Conservation (phyloP, 2,113 vertebrate species). For the Hirundichthys speculiger region DNA sequence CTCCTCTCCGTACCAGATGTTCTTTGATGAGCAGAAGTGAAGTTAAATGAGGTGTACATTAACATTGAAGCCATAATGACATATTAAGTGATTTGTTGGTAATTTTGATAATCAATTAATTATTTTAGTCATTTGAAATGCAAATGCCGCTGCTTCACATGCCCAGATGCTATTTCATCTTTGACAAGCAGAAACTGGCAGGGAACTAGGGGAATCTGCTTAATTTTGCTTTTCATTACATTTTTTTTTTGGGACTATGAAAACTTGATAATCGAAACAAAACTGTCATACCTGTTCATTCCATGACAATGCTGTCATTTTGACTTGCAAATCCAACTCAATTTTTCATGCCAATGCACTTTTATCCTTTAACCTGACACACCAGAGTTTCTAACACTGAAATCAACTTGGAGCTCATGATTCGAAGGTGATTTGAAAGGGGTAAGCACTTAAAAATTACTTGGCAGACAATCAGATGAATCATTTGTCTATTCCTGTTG, state of each 20-base stretch:
- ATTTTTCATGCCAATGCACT: neutral
- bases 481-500: neutral
- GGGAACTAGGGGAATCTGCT: too few relatives aligned
- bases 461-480: neutral
- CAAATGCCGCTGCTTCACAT: neutral
- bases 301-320: neutral
- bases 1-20: constrained; percentile 27
- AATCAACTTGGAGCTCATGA: neutral
- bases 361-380: neutral
- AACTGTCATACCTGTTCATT: too few relatives aligned
- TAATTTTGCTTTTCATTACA: too few relatives aligned
- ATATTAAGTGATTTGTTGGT: too few relatives aligned
- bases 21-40: neutral
- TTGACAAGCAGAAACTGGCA: neutral
- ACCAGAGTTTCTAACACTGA: neutral
- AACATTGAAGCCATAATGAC: too few relatives aligned
- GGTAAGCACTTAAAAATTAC: neutral
- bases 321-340: neutral
- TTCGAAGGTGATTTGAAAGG: neutral
- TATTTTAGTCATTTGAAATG: constrained; percentile 6
- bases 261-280: neutral
- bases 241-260: neutral
- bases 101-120: too few relatives aligned
- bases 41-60: neutral
- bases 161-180: neutral